A percentile compares a stretch with the other conserved stretches of the same genome.
Conservation (phyloP, 2,888 invertebrate species). For the Rotaria socialis region DNA sequence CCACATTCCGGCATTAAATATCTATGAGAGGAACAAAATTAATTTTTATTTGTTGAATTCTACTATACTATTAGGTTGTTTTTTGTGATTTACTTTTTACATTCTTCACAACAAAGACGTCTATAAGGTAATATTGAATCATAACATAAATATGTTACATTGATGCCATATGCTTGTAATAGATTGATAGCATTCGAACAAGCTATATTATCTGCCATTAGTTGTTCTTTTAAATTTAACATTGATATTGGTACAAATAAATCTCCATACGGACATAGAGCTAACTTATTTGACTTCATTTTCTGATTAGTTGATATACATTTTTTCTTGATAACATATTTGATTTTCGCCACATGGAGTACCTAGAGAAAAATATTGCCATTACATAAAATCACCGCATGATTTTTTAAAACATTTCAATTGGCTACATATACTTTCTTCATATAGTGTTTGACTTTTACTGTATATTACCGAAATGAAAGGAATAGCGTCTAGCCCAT, state of each 20-base stretch:
- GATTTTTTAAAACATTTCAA: not conserved
- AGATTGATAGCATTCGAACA: not conserved
- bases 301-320: not conserved
- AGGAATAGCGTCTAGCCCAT: not conserved
- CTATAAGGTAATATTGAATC: not conserved
- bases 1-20: conserved; percentile 10
- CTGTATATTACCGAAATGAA: not conserved
- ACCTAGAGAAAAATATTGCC: not conserved
- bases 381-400: not conserved
- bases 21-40: not conserved
- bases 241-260: not conserved
- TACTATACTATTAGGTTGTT: too few relatives aligned
- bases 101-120: conserved; percentile 10
- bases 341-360: not conserved
- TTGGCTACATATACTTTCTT: not conserved
- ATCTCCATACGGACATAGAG: not conserved
- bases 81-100: not conserved
- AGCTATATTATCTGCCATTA: not conserved
- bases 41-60: not conserved
- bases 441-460: not conserved
- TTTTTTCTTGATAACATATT: not conserved
- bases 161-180: not conserved
- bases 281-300: not conserved
- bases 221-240: not conserved
- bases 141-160: not conserved